Evolutionary conservation across 2,113 vertebrate genomes (phyloP), one percentile per base, ranked within the genome.

Genomic region (Apistogramma diplotaenia): DNA sequence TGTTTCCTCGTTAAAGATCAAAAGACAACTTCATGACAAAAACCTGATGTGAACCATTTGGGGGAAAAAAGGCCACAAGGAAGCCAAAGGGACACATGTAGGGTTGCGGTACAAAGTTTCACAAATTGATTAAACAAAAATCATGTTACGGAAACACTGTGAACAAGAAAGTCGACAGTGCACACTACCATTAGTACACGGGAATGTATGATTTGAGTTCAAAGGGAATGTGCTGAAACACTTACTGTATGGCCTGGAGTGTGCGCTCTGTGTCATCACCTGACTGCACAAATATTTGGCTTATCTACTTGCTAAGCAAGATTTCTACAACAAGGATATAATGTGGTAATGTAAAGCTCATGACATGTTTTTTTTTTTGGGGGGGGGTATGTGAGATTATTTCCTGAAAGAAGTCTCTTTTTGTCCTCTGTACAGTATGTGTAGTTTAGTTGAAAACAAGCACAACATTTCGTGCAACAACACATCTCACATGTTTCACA

Each of bases 361-460:
- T 49, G 9, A 67, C 40, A 19, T 67, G 40, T 49, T 49, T 67
- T 9, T 35, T 49, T 23, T 27, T 46, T 65, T 8, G 46, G 27
- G 16, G 27, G 40, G 62, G 40, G n/a, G n/a, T n/a, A n/a, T n/a
- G n/a, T n/a, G n/a, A n/a, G n/a, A 46, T 46, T 19, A 4, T 12
- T 67, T 29, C 2, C 62, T 67, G 15, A 67, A 46, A 16, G 23
- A 46, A 19, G 15, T 70, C 49, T 29, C 2, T 67, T 67, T 4
- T 19, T 12, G 0, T 0, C 72, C 65, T 31, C 31, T 59, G 10
- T 25, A 11, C 31, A 54, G 10, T 25, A 11, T n/a, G 37, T 73
- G 9, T 40, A 12, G 55, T 76, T 76, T 84, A 29, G 59, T 70
- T 74, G 77, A 57, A 56, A 75, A 55, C 61, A 35, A 46, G 51